Percentiles rank a stretch among this genome's conserved stretches.
Evolutionary conservation across 2,888 invertebrate species (phyloP).

Genomic region (Eupithecia exiguata): DNA sequence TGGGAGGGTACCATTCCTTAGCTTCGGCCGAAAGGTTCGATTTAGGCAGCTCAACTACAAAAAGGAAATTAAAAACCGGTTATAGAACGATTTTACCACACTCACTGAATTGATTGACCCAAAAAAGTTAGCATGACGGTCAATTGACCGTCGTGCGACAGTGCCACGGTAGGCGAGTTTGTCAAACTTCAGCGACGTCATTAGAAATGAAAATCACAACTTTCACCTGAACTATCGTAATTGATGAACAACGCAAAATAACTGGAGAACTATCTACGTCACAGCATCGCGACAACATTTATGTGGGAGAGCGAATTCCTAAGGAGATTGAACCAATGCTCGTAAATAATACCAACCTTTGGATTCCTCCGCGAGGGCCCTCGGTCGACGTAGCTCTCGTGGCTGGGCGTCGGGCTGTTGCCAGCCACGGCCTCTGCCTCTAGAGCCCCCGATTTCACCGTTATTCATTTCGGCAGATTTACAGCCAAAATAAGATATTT

Average conservation of each 20-base stretch:
- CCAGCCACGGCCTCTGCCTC: constrained; percentile 82
- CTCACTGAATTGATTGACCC: background rate
- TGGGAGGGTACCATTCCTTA: constrained; percentile 85
- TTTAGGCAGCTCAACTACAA: constrained; percentile 67
- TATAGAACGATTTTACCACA: constrained; percentile 39
- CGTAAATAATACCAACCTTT: constrained; percentile 59
- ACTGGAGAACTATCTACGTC: constrained; percentile 62
- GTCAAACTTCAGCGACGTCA: constrained; percentile 75
- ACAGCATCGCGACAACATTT: constrained; percentile 50
- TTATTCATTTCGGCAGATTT: constrained; percentile 75
- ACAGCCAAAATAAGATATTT: constrained; percentile 45
- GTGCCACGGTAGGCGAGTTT: constrained; percentile 55
- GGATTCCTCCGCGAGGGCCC: constrained; percentile 65
- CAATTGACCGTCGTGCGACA: constrained; percentile 47
- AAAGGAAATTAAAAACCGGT: constrained; percentile 28
- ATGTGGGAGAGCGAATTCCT: constrained; percentile 54
- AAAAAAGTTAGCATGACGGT: constrained; percentile 24
- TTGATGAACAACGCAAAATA: constrained; percentile 65
- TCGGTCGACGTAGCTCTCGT: constrained; percentile 77
- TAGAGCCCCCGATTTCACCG: constrained; percentile 79
- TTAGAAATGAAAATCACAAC: constrained; percentile 77
- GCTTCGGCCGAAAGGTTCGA: constrained; percentile 83
- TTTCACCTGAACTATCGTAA: constrained; percentile 76
- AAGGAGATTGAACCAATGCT: constrained; percentile 12
- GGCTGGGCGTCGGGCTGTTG: constrained; percentile 77